These are phyloP conservation scores for Eulemur mongoz DNA, from an alignment of 2,797 vertebrate species.

Conservation along the genomic window DNA sequence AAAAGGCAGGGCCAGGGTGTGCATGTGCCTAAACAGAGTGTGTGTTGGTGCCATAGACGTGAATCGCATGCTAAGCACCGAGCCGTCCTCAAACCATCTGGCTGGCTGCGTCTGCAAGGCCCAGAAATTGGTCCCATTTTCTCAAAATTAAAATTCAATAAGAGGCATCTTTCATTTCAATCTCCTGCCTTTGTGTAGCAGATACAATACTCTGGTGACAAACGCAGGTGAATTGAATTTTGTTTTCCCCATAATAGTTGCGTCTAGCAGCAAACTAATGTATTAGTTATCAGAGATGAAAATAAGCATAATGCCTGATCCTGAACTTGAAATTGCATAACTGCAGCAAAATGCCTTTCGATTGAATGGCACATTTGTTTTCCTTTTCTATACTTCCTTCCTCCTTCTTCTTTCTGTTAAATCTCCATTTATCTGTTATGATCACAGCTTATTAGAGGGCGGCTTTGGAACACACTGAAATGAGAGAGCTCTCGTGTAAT, in stretches of 20 bases:
- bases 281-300: conserved; percentile 59
- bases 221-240: conserved; percentile 71
- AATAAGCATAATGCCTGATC: conserved; percentile 58
- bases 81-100: not conserved
- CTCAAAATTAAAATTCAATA: conserved; percentile 77
- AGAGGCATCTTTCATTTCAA: conserved; percentile 61
- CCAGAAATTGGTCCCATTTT: conserved; percentile 43
- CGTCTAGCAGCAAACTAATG: conserved; percentile 39
- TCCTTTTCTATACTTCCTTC: not conserved
- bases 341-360: conserved; percentile 41
- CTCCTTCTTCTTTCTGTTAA: not conserved
- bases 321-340: conserved; percentile 59
- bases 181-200: conserved; percentile 63
- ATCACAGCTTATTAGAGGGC: conserved; percentile 18
- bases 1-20: not conserved
- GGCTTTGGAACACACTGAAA: not conserved
- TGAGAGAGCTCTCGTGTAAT: not conserved
- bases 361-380: conserved; percentile 16
- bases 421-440: conserved; percentile 47
- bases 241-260: conserved; percentile 28
- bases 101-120: not conserved
- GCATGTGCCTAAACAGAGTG: not conserved
- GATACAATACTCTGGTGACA: conserved; percentile 66
- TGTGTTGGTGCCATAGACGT: not conserved
- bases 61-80: not conserved